phyloP scores from a whole-genome alignment of 2,888 invertebrate genomes.

The Troides helena region DNA sequence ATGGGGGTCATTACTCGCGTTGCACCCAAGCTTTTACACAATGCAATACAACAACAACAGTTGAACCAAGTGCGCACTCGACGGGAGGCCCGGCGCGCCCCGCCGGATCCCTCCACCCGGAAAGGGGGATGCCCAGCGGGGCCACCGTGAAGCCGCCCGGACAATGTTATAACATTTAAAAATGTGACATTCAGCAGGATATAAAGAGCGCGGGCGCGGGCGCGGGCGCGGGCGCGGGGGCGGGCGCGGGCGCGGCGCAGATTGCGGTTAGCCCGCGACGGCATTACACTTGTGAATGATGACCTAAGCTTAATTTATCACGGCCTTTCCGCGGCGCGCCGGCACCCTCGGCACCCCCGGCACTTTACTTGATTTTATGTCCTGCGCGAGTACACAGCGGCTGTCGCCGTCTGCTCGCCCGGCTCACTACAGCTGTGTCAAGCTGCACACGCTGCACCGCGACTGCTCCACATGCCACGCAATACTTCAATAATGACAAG shows the following conservation, averaged over 20 bases:
- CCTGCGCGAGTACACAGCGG: not conserved
- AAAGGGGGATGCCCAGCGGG: too few species aligned
- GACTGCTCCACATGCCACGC: conserved; percentile 11
- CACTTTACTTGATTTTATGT: too few species aligned
- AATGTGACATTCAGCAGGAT: conserved; percentile 21
- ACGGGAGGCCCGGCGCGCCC: not conserved
- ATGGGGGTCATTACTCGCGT: too few species aligned
- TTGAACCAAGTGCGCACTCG: conserved; percentile 11
- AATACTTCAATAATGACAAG: conserved; percentile 23
- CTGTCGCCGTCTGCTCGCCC: not conserved
- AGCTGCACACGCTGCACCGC: not conserved
- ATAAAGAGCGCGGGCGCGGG: conserved; percentile 2
- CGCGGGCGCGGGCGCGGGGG: too few species aligned
- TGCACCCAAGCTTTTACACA: not conserved
- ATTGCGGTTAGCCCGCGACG: not conserved
- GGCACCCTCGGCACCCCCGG: too few species aligned
- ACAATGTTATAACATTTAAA: conserved; percentile 27
- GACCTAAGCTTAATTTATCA: not conserved
- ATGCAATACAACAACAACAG: not conserved
- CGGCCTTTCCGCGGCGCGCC: too few species aligned
- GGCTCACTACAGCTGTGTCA: not conserved
- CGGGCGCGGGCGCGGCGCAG: too few species aligned
- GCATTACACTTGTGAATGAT: conserved; percentile 17
- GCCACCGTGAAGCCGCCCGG: too few species aligned
- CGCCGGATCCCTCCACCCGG: not conserved